Evolutionary conservation across 2,888 invertebrate genomes (phyloP).

Genomic region (Dusona sp.): DNA sequence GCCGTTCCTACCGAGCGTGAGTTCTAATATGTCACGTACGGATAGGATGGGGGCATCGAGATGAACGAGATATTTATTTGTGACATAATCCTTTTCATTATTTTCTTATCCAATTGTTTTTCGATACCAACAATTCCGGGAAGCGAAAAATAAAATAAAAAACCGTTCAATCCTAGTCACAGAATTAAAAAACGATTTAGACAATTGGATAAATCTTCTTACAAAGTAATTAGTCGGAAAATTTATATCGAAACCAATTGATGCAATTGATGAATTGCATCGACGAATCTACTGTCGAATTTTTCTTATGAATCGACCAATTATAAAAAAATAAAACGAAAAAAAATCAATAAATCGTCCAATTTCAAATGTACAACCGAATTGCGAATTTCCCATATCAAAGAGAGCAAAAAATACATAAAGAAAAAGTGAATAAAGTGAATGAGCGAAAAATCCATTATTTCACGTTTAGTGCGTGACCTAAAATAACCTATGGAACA

Average conservation of each 20-base stretch:
- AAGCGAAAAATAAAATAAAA: background rate
- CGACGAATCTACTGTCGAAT: background rate
- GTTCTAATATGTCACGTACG: slow-evolving; percentile 10
- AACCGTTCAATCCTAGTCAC: background rate
- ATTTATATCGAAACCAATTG: background rate
- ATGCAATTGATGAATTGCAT: background rate
- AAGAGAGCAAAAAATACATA: too few species aligned
- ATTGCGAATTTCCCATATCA: background rate
- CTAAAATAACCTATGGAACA: background rate
- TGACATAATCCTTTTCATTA: slow-evolving; percentile 5
- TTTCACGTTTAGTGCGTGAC: background rate
- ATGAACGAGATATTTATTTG: background rate
- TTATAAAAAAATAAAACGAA: background rate
- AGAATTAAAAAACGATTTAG: background rate
- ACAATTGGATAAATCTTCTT: background rate
- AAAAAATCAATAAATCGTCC: background rate
- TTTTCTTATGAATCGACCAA: background rate
- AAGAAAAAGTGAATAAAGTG: background rate
- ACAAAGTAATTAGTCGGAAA: background rate
- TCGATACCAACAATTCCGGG: background rate
- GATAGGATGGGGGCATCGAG: background rate
- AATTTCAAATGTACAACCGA: background rate
- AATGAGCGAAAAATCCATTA: background rate
- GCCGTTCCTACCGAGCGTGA: background rate
- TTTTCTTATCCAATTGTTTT: background rate